These are phyloP conservation scores for Asbolus verrucosus DNA, from an alignment of 1,140 invertebrate genomes.

Conservation along the genomic window DNA sequence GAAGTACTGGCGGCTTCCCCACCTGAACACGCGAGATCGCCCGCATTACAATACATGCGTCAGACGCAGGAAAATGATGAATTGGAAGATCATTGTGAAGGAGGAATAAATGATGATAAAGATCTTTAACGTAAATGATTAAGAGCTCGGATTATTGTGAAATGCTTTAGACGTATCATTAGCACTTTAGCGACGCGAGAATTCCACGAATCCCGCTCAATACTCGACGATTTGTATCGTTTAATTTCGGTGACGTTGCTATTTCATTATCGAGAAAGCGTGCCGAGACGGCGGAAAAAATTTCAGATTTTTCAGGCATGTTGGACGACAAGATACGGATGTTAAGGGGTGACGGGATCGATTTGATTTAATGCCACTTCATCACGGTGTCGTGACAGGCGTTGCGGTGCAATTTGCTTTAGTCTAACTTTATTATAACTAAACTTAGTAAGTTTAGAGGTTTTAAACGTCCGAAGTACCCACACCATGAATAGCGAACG, in stretches of 20 bases:
- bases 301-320: conserved; percentile 1
- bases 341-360: conserved; percentile 11
- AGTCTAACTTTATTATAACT: conserved; percentile 37
- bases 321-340: neutral
- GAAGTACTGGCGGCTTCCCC: conserved; percentile 49
- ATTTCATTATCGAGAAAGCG: conserved; percentile 16
- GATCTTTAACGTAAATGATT: conserved; percentile 55
- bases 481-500: conserved; percentile 24
- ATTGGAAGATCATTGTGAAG: conserved; percentile 59
- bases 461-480: conserved; percentile 38
- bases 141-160: conserved; percentile 53
- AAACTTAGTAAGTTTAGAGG: conserved; percentile 43
- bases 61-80: conserved; percentile 58
- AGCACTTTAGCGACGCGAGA: conserved; percentile 31
- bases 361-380: conserved; percentile 35
- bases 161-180: conserved; percentile 50
- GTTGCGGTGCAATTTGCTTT: conserved; percentile 27
- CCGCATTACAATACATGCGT: conserved; percentile 54
- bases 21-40: conserved; percentile 54
- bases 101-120: conserved; percentile 58
- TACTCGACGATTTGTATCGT: conserved; percentile 3
- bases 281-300: neutral
- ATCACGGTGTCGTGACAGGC: conserved; percentile 29
- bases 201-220: neutral
- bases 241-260: conserved; percentile 11